Conservation (phyloP, 2,797 vertebrate species). For the Spizella passerina region DNA sequence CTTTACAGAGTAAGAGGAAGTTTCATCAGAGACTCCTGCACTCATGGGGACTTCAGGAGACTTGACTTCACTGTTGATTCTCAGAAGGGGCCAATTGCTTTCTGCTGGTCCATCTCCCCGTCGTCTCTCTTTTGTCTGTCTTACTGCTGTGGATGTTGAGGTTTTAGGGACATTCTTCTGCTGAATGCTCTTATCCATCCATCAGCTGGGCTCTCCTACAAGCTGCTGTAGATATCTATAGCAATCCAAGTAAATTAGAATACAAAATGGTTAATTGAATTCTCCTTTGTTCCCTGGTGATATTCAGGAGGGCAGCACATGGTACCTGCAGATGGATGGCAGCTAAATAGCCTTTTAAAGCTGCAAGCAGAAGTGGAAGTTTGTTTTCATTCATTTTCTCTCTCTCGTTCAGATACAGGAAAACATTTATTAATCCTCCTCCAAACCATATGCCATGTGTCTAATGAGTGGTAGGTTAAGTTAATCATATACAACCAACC, state of each 20-base stretch:
- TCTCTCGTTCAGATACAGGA: constrained; percentile 67
- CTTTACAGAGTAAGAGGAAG: background rate
- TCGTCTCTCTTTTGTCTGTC: background rate
- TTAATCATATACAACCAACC: constrained; percentile 69
- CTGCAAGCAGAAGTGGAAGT: constrained; percentile 70
- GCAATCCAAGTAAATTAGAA: background rate
- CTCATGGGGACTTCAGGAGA: background rate
- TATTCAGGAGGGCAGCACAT: constrained; percentile 47
- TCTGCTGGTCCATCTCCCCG: background rate
- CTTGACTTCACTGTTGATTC: background rate
- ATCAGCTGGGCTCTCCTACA: background rate
- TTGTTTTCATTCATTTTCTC: constrained; percentile 75
- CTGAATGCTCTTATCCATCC: background rate
- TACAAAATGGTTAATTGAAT: constrained; percentile 37
- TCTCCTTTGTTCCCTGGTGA: constrained; percentile 42
- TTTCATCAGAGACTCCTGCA: background rate
- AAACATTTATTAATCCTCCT: constrained; percentile 81
- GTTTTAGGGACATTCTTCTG: background rate
- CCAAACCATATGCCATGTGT: constrained; percentile 78
- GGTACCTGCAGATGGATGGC: constrained; percentile 60
- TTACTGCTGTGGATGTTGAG: background rate
- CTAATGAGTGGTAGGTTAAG: constrained; percentile 75
- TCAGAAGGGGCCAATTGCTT: background rate
- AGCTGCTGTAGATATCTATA: background rate
- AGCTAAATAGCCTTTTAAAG: constrained; percentile 71